A percentile compares a stretch with the other conserved stretches of the same genome.
phyloP scores from a whole-genome alignment of 1,140 invertebrate species.

The Drosophila kohkoa region DNA sequence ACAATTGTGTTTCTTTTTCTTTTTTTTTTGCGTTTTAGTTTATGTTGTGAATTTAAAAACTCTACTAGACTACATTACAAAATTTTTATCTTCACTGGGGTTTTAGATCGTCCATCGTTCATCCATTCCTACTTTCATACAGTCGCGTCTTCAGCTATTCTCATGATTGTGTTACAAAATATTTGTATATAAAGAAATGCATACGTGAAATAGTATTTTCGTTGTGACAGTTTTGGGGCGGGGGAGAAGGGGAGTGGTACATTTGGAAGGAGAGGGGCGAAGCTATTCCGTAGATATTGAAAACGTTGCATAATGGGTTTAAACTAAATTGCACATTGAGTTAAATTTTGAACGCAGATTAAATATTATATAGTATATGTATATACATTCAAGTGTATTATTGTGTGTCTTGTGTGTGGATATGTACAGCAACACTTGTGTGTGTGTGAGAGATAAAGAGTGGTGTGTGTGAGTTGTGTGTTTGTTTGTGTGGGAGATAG shows the following conservation, averaged over 20 bases:
- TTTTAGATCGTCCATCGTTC: slow-evolving; percentile 18
- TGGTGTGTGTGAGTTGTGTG: slow-evolving; percentile 27
- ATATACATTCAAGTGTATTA: slow-evolving; percentile 71
- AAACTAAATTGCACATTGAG: slow-evolving; percentile 83
- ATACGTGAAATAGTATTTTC: slow-evolving; percentile 40
- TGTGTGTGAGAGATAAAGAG: background rate
- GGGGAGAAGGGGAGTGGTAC: background rate
- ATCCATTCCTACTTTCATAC: slow-evolving; percentile 9
- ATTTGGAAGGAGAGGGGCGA: slow-evolving; percentile 29
- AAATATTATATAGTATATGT: slow-evolving; percentile 79
- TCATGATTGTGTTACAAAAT: slow-evolving; percentile 26
- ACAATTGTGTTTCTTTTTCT: slow-evolving; percentile 37
- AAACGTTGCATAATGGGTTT: slow-evolving; percentile 49
- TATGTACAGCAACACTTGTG: slow-evolving; percentile 74
- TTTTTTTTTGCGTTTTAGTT: slow-evolving; percentile 18
- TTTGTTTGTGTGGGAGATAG: slow-evolving; percentile 33
- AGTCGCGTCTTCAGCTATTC: slow-evolving; percentile 15
- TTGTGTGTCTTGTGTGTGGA: slow-evolving; percentile 39
- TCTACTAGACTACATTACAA: slow-evolving; percentile 56
- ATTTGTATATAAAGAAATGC: slow-evolving; percentile 37
- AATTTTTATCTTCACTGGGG: slow-evolving; percentile 53
- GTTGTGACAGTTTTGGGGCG: slow-evolving; percentile 40
- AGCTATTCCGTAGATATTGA: slow-evolving; percentile 27
- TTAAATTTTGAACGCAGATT: slow-evolving; percentile 78
- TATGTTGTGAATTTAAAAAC: slow-evolving; percentile 41